Percentiles rank a stretch among this genome's conserved stretches.
These are phyloP conservation scores for Elaeidobius kamerunicus DNA, from an alignment of 2,888 invertebrate genomes.

Conservation along the genomic window DNA sequence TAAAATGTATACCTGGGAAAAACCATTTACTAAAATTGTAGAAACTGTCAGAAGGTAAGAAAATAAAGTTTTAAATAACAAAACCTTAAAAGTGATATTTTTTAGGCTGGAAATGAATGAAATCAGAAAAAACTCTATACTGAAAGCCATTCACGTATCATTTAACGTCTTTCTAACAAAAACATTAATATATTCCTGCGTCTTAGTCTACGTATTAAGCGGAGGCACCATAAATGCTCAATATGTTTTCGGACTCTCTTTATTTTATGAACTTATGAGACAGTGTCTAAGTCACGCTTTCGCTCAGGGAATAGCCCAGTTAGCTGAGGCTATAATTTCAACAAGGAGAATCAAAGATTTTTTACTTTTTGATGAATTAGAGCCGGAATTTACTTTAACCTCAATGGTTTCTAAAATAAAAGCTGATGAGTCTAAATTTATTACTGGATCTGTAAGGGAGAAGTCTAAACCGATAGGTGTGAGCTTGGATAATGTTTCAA, in stretches of 20 bases:
- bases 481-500: constrained; percentile 8
- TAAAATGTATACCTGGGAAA: constrained; percentile 42
- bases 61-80: background rate
- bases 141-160: constrained; percentile 63
- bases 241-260: constrained; percentile 70
- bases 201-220: constrained; percentile 69
- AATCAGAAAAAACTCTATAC: constrained; percentile 60
- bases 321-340: constrained; percentile 59
- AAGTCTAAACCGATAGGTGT: constrained; percentile 6
- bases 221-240: constrained; percentile 57
- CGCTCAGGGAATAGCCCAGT: constrained; percentile 57
- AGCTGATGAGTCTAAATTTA: background rate
- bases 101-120: constrained; percentile 58
- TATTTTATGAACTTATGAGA: constrained; percentile 68
- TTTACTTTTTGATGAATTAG: constrained; percentile 45
- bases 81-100: background rate
- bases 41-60: constrained; percentile 34
- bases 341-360: constrained; percentile 55
- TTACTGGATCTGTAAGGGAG: background rate
- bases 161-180: constrained; percentile 75
- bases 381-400: constrained; percentile 2
- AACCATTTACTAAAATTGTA: constrained; percentile 38
- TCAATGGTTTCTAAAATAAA: background rate
- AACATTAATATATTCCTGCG: constrained; percentile 74
- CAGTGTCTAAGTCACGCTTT: constrained; percentile 61